Conservation (phyloP, 1,140 invertebrate genomes). For the Apis dorsata region DNA sequence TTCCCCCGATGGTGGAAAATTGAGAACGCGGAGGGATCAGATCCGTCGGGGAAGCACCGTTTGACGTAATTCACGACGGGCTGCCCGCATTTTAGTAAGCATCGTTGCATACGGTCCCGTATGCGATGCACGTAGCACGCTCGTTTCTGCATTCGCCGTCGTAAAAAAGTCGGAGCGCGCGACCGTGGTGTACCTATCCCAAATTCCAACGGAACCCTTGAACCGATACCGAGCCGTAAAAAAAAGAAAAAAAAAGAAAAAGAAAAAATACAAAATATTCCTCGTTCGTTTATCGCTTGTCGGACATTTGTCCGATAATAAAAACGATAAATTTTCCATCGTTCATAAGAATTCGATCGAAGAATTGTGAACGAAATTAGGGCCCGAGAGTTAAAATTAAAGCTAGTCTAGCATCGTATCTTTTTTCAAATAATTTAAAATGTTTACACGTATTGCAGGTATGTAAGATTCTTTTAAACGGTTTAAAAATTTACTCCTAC, state of each 20-base stretch:
- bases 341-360: no score
- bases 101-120: conserved; percentile 44
- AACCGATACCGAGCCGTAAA: conserved; percentile 38
- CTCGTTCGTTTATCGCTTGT: conserved; percentile 23
- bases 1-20: neutral
- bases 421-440: no score
- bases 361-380: no score
- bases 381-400: no score
- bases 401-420: no score
- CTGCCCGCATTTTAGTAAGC: conserved; percentile 51
- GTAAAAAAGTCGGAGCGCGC: conserved; percentile 36
- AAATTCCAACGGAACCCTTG: conserved; percentile 46
- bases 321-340: neutral
- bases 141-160: conserved; percentile 50
- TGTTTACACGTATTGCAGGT: no score
- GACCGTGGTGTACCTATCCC: conserved; percentile 38
- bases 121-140: conserved; percentile 43
- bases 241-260: neutral
- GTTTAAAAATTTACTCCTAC: no score
- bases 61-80: conserved; percentile 38
- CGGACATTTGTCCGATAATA: neutral
- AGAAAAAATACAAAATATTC: neutral
- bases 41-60: conserved; percentile 9
- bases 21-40: neutral
- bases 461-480: no score